Conservation (phyloP, 1,140 invertebrate genomes). For the Pogonomyrmex californicus region DNA sequence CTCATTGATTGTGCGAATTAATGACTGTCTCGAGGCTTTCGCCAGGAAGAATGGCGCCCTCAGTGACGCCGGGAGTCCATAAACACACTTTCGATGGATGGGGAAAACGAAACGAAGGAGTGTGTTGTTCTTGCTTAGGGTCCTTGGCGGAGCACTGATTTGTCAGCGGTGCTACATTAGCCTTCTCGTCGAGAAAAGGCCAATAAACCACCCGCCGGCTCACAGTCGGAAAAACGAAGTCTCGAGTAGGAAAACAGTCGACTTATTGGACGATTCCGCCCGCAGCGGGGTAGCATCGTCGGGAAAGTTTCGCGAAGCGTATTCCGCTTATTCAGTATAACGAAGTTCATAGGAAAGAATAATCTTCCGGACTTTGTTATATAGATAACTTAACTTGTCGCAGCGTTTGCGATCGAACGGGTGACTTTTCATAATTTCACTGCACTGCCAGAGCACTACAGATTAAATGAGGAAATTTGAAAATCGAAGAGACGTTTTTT, state of each 20-base stretch:
- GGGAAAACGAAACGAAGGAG: constrained; percentile 28
- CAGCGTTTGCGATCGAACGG: not conserved
- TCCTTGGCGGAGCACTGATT: constrained; percentile 47
- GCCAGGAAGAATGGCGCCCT: not conserved
- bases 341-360: constrained; percentile 5
- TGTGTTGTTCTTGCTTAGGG: constrained; percentile 59
- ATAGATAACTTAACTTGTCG: not conserved
- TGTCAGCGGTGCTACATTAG: constrained; percentile 64
- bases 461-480: not conserved
- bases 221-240: constrained; percentile 39
- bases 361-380: constrained; percentile 9
- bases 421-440: not conserved
- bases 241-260: constrained; percentile 57
- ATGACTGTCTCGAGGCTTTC: not conserved
- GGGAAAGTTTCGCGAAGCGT: constrained; percentile 19
- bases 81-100: constrained; percentile 34
- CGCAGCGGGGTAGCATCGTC: constrained; percentile 1
- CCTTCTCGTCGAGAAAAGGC: constrained; percentile 26
- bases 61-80: constrained; percentile 2
- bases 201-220: constrained; percentile 56
- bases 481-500: not conserved
- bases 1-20: constrained; percentile 3
- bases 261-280: constrained; percentile 53
- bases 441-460: not conserved
- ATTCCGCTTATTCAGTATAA: constrained; percentile 41